Evolutionary conservation across 2,888 invertebrate species (phyloP).

Genomic region (Scaptomyza cyrtandrae): DNA sequence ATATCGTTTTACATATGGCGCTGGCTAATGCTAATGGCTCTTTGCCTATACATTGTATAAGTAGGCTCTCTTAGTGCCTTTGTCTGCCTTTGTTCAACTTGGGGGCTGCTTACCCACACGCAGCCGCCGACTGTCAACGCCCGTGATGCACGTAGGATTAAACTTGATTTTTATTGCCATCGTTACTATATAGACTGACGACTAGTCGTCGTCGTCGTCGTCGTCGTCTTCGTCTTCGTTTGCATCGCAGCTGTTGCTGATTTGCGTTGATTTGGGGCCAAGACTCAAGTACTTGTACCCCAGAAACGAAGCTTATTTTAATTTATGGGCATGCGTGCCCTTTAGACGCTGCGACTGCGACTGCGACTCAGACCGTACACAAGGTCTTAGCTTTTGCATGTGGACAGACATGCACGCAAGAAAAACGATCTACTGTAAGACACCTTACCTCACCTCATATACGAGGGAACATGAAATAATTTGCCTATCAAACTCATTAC

Average conservation of each 20-base stretch:
- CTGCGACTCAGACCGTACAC: slow-evolving; percentile 24
- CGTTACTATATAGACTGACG: slow-evolving; percentile 68
- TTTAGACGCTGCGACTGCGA: slow-evolving; percentile 15
- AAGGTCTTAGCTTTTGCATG: slow-evolving; percentile 15
- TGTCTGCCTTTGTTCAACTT: slow-evolving; percentile 59
- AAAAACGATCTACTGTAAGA: background rate
- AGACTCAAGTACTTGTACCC: slow-evolving; percentile 57
- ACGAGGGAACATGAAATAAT: background rate
- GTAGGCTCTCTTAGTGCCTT: slow-evolving; percentile 36
- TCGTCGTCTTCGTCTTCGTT: slow-evolving; percentile 24
- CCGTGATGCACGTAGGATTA: slow-evolving; percentile 77
- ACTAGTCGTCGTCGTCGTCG: slow-evolving; percentile 27
- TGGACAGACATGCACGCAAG: background rate
- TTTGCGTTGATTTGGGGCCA: slow-evolving; percentile 65
- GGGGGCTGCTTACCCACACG: slow-evolving; percentile 55
- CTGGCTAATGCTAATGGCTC: slow-evolving; percentile 64
- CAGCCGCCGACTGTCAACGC: slow-evolving; percentile 70
- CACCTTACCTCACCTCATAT: background rate
- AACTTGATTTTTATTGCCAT: slow-evolving; percentile 79
- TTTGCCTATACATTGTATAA: slow-evolving; percentile 11
- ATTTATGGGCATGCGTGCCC: slow-evolving; percentile 72
- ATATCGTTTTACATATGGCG: slow-evolving; percentile 48
- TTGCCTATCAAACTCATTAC: background rate
- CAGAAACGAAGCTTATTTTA: slow-evolving; percentile 46
- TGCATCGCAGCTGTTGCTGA: slow-evolving; percentile 45